Evolutionary conservation across 2,797 vertebrate genomes (phyloP).

Genomic region (Craterocephalus amniculus): DNA sequence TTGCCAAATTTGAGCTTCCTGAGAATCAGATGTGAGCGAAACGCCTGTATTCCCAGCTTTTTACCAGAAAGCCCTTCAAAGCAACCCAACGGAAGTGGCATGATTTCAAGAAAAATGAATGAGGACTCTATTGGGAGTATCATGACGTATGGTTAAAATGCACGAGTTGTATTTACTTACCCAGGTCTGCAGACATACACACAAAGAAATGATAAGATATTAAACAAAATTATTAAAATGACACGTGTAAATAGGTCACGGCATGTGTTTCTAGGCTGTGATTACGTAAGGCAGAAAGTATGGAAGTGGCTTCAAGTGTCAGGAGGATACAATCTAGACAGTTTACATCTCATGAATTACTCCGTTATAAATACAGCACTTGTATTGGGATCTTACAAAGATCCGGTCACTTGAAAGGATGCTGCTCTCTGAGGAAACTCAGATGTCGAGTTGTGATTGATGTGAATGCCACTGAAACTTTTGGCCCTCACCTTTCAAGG

Average conservation of each 20-base stretch:
- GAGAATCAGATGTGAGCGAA: conserved; percentile 41
- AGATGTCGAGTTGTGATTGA: conserved; percentile 35
- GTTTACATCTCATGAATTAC: conserved; percentile 73
- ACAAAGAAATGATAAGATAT: conserved; percentile 57
- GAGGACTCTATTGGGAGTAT: conserved; percentile 13
- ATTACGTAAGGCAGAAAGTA: conserved; percentile 61
- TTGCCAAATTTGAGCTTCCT: conserved; percentile 36
- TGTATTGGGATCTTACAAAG: conserved; percentile 54
- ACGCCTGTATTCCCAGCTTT: conserved; percentile 39
- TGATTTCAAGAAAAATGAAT: conserved; percentile 33
- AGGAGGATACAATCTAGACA: conserved; percentile 67
- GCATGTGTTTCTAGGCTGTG: conserved; percentile 34
- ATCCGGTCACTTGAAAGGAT: conserved; percentile 48
- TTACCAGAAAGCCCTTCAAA: conserved; percentile 49
- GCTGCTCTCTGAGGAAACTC: conserved; percentile 47
- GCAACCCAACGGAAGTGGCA: conserved; percentile 32
- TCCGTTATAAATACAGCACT: conserved; percentile 75
- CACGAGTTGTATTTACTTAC: conserved; percentile 69
- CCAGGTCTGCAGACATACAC: conserved; percentile 71
- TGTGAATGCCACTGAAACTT: conserved; percentile 19
- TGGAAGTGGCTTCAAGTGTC: conserved; percentile 71
- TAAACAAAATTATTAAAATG: conserved; percentile 42
- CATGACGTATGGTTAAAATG: conserved; percentile 32
- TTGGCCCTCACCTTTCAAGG: conserved; percentile 89
- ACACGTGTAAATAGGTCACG: conserved; percentile 26